Evolutionary conservation across 2,888 invertebrate species (phyloP), one percentile per base, ranked within the genome.

Genomic region (Opisthograptis luteolata): DNA sequence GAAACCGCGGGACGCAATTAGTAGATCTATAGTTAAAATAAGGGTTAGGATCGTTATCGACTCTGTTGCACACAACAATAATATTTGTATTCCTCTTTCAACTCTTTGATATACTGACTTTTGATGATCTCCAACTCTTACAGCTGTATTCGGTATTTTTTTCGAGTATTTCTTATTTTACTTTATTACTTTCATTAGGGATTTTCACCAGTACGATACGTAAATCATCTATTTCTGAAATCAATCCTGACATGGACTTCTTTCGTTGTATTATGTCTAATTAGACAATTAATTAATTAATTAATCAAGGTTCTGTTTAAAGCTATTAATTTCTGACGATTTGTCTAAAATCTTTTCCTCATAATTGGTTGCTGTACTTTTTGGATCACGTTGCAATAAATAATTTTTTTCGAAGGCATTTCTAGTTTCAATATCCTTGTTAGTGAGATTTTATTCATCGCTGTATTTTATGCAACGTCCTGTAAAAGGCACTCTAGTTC

Each of bases 401-500:
- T 55, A 58, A 15, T 83, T 54, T 53, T 79, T 73, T 5, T 74
- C 68, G 10, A 74, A 24, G 10, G 74, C 63, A 13, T 74, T 68
- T 56, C 79, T 74, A 13, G 82, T 62, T 72, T 83, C 79, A 7
- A 39, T 40, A 39, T 85, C 78, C 69, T 79, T 84, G 20, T 65
- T 50, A 42, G 42, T 60, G 8, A 85, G 47, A 20, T 43, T 57
- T 17, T 64, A 61, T 46, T 81, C 75, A 50, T n/a, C n/a, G n/a
- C n/a, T n/a, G n/a, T n/a, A n/a, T n/a, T n/a, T n/a, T n/a, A n/a
- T n/a, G n/a, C n/a, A n/a, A 1, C 10, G 3, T 10, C 9, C n/a
- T 2, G 8, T n/a, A 25, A 10, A 25, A 25, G 2, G 1, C 10
- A n/a, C 9, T 3, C 24, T n/a, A 2, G 2, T 24, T 3, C 2